Evolutionary conservation across 1,140 invertebrate genomes (phyloP), one percentile per base, ranked within the genome.

Genomic region (Physella acuta): DNA sequence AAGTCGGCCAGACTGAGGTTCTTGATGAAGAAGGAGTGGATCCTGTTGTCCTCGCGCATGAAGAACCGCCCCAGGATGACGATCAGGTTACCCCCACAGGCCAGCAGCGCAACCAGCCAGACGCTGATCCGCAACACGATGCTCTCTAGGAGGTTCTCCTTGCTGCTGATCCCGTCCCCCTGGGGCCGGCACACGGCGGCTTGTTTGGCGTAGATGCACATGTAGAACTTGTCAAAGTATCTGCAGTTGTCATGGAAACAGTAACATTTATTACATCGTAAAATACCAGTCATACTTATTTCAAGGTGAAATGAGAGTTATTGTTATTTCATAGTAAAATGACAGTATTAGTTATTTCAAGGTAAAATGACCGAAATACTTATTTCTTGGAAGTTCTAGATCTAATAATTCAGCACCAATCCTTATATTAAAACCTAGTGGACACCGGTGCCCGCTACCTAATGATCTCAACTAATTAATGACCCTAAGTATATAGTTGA

Each of bases 1-100:
- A 92, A 86, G 82, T 94, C 92, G 5, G 92, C 89, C n/a, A 90
- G 55, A 56, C 92, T 90, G 44, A 93, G 84, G 82, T 92, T 92
- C 55, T 88, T 88, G 67, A 93, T 90, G 36, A 92, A 86, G 71
- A 87, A 80, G 3, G 85, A 86, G 63, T 85, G 79, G 24, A 86
- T 82, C 56, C 78, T 75, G 69, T 86, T 86, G 70, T 79, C 61
- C 71, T 82, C 79, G 11, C 86, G 87, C 17, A 88, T 87, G 0
- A 88, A 85, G 62, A 89, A 87, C 74, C 92, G 86, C 63, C 90
- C 89, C 82, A 88, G 89, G 20, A 93, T 79, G 0, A 93, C 92
- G 24, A 91, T 75, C 0, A 87, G 75, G 77, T 93, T 93, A 20
- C 90, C 90, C 14, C 88, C 71, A 71, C 89, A 87, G 0, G 91